Base-by-base conservation (phyloP, 2,888 invertebrate genomes). In the Mesoligia furuncula region DNA sequence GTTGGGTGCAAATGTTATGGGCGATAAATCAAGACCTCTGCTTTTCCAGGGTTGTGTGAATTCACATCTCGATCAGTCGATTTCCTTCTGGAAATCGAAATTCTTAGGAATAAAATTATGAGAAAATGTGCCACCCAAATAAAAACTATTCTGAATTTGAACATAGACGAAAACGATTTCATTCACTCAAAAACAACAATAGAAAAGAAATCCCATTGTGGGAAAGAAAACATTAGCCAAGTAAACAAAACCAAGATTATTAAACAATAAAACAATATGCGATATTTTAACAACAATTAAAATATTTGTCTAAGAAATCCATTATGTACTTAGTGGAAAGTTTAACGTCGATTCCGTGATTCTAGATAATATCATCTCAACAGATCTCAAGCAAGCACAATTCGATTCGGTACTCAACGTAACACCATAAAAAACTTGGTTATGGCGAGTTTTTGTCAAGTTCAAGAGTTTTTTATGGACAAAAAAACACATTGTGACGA, bases 1-100 rank as follows among this genome's bases (percentile, higher is more conserved):
- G 89, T 86, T 80, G 75, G 73, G 86, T 82, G 80, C 83, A 77
- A 86, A 89, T 88, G 45, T 80, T 84, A 89, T 88, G 79, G 81
- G 79, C 70, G 42, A 85, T 86, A 80, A 79, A 90, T 84, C 83
- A 86, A 75, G 62, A 72, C 72, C 31, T 81, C 65, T n/a, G 54
- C 4, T 72, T 79, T 72, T 59, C 11, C 71, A 64, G 51, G 42
- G 20, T 57, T 62, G 17, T 71, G 5, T 31, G 7, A 45, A 36
- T 62, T 11, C 54, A 62, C 8, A 36, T 62, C 36, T 70, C 11
- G n/a, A 64, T 59, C 27, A 57, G 59, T 74, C 24, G 13, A 36
- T 62, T 59, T 31, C 7, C 8, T n/a, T n/a, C 6, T 1, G 15
- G 1, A 45, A 45, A 45, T 27, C 9, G 2, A 24, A 57, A 73